Conservation (phyloP, 2,888 invertebrate genomes). For the Polyommatus iphigenia region DNA sequence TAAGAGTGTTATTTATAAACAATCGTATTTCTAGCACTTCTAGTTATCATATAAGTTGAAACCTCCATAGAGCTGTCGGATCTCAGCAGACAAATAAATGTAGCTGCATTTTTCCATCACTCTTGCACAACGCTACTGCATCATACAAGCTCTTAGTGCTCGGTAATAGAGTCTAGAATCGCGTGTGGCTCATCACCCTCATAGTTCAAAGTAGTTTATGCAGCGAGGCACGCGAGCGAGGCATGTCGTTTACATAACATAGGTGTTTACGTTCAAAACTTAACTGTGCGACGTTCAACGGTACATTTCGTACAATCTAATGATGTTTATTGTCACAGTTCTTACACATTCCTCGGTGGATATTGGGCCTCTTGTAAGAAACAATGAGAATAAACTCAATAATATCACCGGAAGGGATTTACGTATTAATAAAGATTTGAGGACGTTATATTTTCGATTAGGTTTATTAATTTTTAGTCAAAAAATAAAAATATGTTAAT, state of each 20-base stretch:
- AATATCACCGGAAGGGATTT: not conserved
- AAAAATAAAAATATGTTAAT: too few relatives aligned
- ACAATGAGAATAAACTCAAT: not conserved
- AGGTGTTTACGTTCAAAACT: conserved; percentile 28
- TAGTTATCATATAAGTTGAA: not conserved
- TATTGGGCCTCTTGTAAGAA: not conserved
- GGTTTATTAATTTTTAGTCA: too few relatives aligned
- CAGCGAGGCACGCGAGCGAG: conserved; percentile 32
- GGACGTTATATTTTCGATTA: too few relatives aligned
- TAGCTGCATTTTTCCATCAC: conserved; percentile 11
- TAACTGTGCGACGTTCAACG: conserved; percentile 16
- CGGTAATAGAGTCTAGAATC: not conserved
- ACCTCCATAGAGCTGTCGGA: conserved; percentile 3
- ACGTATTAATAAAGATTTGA: too few relatives aligned
- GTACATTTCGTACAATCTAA: conserved; percentile 9
- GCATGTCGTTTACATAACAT: conserved; percentile 37
- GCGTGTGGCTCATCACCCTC: not conserved
- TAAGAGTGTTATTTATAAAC: too few relatives aligned
- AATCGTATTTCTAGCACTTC: too few relatives aligned
- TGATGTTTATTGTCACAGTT: not conserved
- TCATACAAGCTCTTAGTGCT: not conserved
- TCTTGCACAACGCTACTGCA: not conserved
- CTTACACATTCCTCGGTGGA: not conserved
- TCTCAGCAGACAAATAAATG: not conserved
- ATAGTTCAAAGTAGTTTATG: conserved; percentile 26